These are phyloP conservation scores for Parotocinclus haroldoi DNA, from an alignment of 2,797 vertebrate genomes.

Conservation along the genomic window DNA sequence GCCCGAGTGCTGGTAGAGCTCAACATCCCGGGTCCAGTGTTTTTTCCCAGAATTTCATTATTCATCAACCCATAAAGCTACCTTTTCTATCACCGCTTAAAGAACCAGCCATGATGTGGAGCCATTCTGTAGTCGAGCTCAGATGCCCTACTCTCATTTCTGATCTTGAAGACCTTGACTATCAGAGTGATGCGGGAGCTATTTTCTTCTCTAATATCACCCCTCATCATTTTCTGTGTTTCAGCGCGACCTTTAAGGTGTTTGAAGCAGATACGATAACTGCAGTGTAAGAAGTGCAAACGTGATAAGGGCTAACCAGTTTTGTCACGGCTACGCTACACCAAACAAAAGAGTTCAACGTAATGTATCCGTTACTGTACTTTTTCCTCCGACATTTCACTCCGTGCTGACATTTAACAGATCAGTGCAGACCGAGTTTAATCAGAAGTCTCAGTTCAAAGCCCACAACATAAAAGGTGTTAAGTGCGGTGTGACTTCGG, in stretches of 20 bases:
- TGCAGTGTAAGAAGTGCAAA: background rate
- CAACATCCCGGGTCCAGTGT: no score
- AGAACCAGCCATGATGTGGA: no score
- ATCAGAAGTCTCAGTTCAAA: background rate
- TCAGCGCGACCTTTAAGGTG: constrained; percentile 24
- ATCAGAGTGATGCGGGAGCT: background rate
- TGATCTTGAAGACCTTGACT: background rate
- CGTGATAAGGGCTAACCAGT: constrained; percentile 19
- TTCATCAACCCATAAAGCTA: no score
- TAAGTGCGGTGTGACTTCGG: background rate
- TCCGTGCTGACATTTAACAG: constrained; percentile 34
- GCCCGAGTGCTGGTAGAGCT: no score
- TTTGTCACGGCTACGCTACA: background rate
- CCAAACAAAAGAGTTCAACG: no score
- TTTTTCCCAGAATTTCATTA: no score
- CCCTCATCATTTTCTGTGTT: background rate
- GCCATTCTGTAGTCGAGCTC: no score
- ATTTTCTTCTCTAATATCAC: background rate
- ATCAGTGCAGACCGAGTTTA: constrained; percentile 1
- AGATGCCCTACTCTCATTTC: no score
- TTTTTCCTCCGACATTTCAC: constrained; percentile 29
- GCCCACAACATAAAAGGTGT: background rate
- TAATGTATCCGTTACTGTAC: no score
- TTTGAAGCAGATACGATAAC: constrained; percentile 17
- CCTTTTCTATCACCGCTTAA: no score